A percentile compares a stretch with the other conserved stretches of the same genome.
These are phyloP conservation scores for Euborellia annulipes DNA, from an alignment of 1,140 invertebrate species.

Conservation along the genomic window DNA sequence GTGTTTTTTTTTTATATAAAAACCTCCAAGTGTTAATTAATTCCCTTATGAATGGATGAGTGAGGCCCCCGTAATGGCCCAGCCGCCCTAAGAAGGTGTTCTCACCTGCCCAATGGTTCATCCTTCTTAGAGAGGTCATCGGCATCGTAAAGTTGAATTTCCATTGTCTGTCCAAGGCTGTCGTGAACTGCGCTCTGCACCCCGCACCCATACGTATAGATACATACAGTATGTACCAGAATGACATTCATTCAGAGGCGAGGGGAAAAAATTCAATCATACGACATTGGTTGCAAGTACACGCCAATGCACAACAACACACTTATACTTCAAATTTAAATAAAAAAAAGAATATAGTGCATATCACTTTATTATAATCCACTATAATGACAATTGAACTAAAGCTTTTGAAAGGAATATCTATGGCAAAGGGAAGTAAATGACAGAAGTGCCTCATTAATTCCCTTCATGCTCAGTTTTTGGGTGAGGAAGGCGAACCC, in stretches of 20 bases:
- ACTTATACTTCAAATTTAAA: slow-evolving; percentile 6
- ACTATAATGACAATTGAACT: too few relatives aligned
- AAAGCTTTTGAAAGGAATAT: too few relatives aligned
- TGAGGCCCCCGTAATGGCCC: too few relatives aligned
- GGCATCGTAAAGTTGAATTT: slow-evolving; percentile 62
- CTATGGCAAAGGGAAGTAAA: too few relatives aligned
- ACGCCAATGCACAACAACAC: slow-evolving; percentile 10
- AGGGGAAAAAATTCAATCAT: slow-evolving; percentile 21
- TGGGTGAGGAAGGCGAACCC: too few relatives aligned
- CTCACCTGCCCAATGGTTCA: slow-evolving; percentile 66
- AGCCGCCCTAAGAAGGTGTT: slow-evolving; percentile 9
- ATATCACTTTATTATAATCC: too few relatives aligned
- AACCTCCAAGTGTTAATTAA: too few relatives aligned
- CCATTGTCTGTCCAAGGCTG: slow-evolving; percentile 54
- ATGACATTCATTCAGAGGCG: slow-evolving; percentile 19
- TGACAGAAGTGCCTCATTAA: too few relatives aligned
- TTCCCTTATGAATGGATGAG: too few relatives aligned
- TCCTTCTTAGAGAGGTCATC: slow-evolving; percentile 68
- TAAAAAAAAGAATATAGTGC: neutral
- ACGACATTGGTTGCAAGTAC: slow-evolving; percentile 22
- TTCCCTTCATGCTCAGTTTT: too few relatives aligned
- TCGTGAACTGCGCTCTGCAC: slow-evolving; percentile 28
- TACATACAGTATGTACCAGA: slow-evolving; percentile 5
- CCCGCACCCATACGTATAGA: slow-evolving; percentile 2
- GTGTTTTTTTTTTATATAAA: too few relatives aligned